Base-by-base conservation (phyloP, 2,113 vertebrate genomes). In the Urocolius indicus region DNA sequence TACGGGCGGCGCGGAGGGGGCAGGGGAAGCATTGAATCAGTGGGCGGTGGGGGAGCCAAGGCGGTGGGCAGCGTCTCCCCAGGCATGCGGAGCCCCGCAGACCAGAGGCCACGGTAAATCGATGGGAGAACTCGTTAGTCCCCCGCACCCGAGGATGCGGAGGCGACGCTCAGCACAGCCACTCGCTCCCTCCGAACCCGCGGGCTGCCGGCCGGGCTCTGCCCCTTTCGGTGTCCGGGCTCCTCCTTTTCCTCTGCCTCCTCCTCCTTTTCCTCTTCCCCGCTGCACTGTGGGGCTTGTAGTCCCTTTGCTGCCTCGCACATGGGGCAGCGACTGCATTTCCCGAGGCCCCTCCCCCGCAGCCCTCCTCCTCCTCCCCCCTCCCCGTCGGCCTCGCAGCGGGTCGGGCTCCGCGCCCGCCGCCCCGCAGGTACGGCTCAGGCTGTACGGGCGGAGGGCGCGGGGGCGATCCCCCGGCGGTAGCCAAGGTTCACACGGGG, bases 121-220 rank as follows among this genome's bases (percentile, higher is more conserved):
- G 55, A 22, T 48, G 14, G 34, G 32, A 41, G 38, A 41, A 12
- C n/a, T 41, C 38, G 38, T 41, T 41, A 41, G 9, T 41, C 12
- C 38, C 38, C 38, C 38, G 38, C 38, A 41, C 38, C 12, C 12
- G 38, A 41, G 12, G 38, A 41, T 41, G 38, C 38, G 38, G 38
- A 41, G 38, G n/a, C n/a, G n/a, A n/a, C n/a, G n/a, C n/a, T n/a
- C n/a, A n/a, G n/a, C n/a, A n/a, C n/a, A n/a, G n/a, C n/a, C n/a
- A n/a, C n/a, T n/a, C n/a, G n/a, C n/a, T n/a, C n/a, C n/a, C n/a
- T n/a, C n/a, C n/a, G n/a, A n/a, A n/a, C 1, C 9, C 24, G 4
- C 19, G 1, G 1, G 13, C 24, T 0, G 1, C 14, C 2, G 0
- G 1, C 7, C 1, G 1, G 1, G 0, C 22, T 0, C 34, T 0